These are phyloP conservation scores for Periphyllus acericola DNA, from an alignment of 2,888 invertebrate genomes.

Conservation along the genomic window DNA sequence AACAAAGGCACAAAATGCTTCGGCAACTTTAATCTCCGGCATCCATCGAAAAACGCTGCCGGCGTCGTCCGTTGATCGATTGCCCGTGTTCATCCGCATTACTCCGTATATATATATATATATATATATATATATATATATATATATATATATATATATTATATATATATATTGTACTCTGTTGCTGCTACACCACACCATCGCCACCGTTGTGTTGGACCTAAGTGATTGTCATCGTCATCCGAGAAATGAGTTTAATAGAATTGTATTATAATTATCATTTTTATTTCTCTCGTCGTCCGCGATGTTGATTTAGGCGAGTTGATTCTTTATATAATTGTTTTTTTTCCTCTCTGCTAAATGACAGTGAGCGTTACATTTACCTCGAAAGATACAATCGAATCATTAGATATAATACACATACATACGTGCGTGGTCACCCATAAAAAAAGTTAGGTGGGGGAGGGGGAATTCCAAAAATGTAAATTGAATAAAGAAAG, in stretches of 20 bases:
- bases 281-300: neutral
- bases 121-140: too few species aligned
- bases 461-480: too few species aligned
- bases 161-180: too few species aligned
- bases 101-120: neutral
- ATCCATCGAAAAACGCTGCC: conserved; percentile 51
- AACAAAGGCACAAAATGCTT: conserved; percentile 41
- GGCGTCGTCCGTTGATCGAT: conserved; percentile 47
- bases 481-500: too few species aligned
- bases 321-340: too few species aligned
- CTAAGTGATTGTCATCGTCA: neutral
- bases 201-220: neutral
- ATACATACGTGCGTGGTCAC: too few species aligned
- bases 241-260: neutral
- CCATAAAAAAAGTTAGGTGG: too few species aligned
- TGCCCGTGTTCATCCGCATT: conserved; percentile 3
- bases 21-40: conserved; percentile 59
- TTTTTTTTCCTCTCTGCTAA: neutral
- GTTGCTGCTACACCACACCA: neutral
- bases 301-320: neutral
- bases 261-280: neutral
- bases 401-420: too few species aligned
- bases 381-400: too few species aligned
- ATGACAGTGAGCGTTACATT: too few species aligned
- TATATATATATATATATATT: too few species aligned